Evolutionary conservation across 2,113 vertebrate genomes (phyloP).

Genomic region (Pangasianodon gigas): DNA sequence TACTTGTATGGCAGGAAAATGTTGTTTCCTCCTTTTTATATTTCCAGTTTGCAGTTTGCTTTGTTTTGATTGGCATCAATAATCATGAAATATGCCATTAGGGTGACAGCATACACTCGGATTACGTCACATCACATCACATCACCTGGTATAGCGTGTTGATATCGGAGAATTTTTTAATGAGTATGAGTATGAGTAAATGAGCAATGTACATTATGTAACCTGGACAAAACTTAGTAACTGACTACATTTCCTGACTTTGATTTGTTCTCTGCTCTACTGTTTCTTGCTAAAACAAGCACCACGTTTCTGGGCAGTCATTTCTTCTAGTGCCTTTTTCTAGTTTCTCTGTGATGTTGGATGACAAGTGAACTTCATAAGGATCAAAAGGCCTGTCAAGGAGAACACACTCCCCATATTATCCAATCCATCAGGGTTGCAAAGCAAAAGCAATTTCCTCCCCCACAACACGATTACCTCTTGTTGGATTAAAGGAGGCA

Average conservation of each 20-base stretch:
- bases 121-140: background rate
- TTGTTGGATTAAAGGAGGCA: conserved; percentile 29
- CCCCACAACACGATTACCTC: conserved; percentile 38
- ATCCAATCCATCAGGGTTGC: conserved; percentile 45
- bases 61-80: background rate
- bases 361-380: conserved; percentile 36
- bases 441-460: conserved; percentile 51
- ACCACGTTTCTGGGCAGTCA: conserved; percentile 28
- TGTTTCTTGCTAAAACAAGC: conserved; percentile 21
- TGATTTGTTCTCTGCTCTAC: background rate
- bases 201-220: background rate
- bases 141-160: background rate
- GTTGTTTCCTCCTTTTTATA: background rate
- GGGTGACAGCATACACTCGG: background rate
- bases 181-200: background rate
- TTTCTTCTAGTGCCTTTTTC: background rate
- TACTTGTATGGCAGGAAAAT: background rate
- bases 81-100: background rate
- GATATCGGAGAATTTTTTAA: background rate
- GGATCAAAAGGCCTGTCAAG: conserved; percentile 30
- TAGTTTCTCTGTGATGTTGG: conserved; percentile 17
- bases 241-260: background rate
- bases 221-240: background rate
- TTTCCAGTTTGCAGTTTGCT: background rate
- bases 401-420: conserved; percentile 40